phyloP scores from a whole-genome alignment of 2,797 vertebrate species.

The Tinamus major region DNA sequence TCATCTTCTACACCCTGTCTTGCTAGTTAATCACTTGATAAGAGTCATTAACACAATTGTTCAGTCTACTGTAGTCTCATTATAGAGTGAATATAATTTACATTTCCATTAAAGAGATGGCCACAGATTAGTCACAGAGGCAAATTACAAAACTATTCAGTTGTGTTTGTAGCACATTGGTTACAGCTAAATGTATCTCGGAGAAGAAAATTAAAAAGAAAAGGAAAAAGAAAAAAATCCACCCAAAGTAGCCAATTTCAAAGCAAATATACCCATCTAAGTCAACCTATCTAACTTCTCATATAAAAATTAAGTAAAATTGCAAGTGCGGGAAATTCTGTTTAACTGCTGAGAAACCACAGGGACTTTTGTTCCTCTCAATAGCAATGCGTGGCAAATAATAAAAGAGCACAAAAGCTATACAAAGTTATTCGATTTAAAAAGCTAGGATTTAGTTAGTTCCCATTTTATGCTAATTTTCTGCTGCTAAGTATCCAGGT shows the following conservation, averaged over 20 bases:
- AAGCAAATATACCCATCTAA: not conserved
- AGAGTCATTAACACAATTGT: constrained; percentile 69
- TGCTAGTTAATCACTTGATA: constrained; percentile 48
- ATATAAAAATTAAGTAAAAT: not conserved
- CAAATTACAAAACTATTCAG: constrained; percentile 50
- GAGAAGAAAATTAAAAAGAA: not conserved
- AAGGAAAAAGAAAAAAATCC: not conserved
- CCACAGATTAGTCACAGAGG: constrained; percentile 41
- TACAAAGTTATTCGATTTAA: not conserved
- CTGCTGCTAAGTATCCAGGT: not conserved
- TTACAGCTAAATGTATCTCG: not conserved
- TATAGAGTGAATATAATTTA: constrained; percentile 68
- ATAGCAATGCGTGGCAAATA: not conserved
- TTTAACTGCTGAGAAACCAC: not conserved
- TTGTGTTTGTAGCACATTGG: constrained; percentile 16
- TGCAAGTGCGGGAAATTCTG: not conserved
- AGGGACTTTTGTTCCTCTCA: not conserved
- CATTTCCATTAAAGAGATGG: constrained; percentile 60
- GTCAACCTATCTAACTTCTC: not conserved
- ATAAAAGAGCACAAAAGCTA: not conserved
- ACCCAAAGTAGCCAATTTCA: not conserved
- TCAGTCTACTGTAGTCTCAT: constrained; percentile 53
- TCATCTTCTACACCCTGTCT: constrained; percentile 19
- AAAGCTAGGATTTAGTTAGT: not conserved
- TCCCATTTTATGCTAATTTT: not conserved